phyloP scores from a whole-genome alignment of 1,140 invertebrate genomes.

The Cydia amplana region DNA sequence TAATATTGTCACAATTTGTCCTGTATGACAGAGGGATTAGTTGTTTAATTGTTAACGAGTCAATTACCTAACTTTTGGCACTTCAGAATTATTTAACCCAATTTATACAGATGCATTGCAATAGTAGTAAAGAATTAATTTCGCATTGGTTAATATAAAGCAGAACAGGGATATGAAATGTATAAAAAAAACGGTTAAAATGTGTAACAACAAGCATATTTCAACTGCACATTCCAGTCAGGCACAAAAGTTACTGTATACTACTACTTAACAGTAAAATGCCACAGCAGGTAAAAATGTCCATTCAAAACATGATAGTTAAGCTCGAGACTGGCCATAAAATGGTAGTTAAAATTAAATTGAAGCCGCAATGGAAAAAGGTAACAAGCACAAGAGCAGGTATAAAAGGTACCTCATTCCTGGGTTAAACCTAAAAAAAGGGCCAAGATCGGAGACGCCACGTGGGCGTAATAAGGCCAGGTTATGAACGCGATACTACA shows the following conservation, averaged over 20 bases:
- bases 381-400: not conserved
- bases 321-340: not conserved
- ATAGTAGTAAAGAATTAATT: not conserved
- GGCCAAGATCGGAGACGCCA: not conserved
- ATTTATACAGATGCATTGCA: slow-evolving; percentile 26
- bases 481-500: not conserved
- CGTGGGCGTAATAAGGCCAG: not conserved
- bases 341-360: no score
- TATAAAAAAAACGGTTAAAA: not conserved
- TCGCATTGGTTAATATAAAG: not conserved
- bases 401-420: not conserved
- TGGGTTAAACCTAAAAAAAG: not conserved
- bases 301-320: not conserved
- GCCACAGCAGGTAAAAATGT: not conserved
- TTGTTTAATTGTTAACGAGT: no score
- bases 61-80: no score
- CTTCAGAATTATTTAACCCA: no score
- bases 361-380: no score
- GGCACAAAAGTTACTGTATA: not conserved
- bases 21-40: no score
- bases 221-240: not conserved
- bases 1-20: no score
- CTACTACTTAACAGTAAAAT: not conserved
- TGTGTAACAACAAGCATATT: not conserved
- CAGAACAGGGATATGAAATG: not conserved